Base-by-base conservation (phyloP, 2,797 vertebrate genomes). In the Phoxinus dragarum region DNA sequence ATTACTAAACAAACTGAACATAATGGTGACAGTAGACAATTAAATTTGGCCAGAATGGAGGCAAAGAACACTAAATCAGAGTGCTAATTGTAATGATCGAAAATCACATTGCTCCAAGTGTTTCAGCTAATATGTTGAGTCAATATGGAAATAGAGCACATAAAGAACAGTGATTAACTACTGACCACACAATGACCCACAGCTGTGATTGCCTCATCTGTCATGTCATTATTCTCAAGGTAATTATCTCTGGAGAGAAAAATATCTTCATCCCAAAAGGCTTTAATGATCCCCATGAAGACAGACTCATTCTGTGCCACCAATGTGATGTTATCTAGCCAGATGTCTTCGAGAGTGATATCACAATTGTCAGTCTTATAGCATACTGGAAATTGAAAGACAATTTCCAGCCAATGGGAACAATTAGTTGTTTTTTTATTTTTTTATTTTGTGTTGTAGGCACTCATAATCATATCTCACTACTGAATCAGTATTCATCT, bases 111-210 rank as follows among this genome's bases (percentile, higher is more conserved):
- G 38, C 38, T 80, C 6, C 11, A 67, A 82, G 61, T 86, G 82
- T 84, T 86, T 86, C 67, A 59, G 67, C 44, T 85, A 80, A 85
- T 73, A 85, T 80, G 76, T 73, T 82, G 68, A 88, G 85, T 87
- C 82, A 81, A 74, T 86, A 82, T 86, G 81, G 73, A 88, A 86
- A 88, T 78, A 36, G 76, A 36, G 61, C 75, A 52, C 49, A 64
- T 86, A 74, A 87, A 88, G 81, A 88, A 84, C 64, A 66, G 79
- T 88, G 88, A 88, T 87, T 87, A 88, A 87, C 81, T 87, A 77
- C 75, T 84, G 88, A 86, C 85, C 86, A 89, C 71, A 79, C 76
- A 69, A 75, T 89, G 85, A 90, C 90, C 87, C 81, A 21, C 59
- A 83, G 80, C 86, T 81, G 64, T 87, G 75, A 81, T 79, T 85